These are phyloP conservation scores for Apodemus agrarius DNA, from an alignment of 2,797 vertebrate species.

Conservation along the genomic window DNA sequence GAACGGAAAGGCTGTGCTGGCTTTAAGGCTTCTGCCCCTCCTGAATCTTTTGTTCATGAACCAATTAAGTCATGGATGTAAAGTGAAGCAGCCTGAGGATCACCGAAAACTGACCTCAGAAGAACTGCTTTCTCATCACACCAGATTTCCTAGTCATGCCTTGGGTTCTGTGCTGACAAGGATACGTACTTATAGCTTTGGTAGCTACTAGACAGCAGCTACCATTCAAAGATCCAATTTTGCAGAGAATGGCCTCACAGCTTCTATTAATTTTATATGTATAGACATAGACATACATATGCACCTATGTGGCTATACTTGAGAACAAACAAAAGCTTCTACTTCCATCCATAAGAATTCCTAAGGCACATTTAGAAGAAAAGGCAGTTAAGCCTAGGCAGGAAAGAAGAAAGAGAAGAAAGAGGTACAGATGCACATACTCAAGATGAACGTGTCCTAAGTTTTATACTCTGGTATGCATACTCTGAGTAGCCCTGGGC, in stretches of 20 bases:
- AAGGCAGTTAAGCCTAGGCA: background rate
- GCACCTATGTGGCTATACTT: background rate
- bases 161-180: constrained; percentile 78
- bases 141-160: constrained; percentile 77
- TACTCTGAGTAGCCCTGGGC: background rate
- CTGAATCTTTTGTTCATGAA: constrained; percentile 48
- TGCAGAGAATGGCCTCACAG: background rate
- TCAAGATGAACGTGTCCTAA: background rate
- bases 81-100: constrained; percentile 76
- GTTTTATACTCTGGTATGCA: background rate
- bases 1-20: background rate
- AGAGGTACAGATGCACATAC: background rate
- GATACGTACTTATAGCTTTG: constrained; percentile 69
- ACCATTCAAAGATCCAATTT: constrained; percentile 62
- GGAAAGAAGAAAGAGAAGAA: background rate
- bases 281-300: background rate
- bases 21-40: constrained; percentile 34
- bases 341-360: background rate
- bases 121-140: constrained; percentile 45
- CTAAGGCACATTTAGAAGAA: background rate
- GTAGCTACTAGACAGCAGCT: constrained; percentile 78
- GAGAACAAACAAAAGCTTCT: constrained; percentile 1
- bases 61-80: background rate
- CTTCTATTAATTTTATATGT: background rate
- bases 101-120: constrained; percentile 77